Percentiles rank a stretch among this genome's conserved stretches.
Evolutionary conservation across 2,888 invertebrate species (phyloP).

Genomic region (Drosophila kuntzei): DNA sequence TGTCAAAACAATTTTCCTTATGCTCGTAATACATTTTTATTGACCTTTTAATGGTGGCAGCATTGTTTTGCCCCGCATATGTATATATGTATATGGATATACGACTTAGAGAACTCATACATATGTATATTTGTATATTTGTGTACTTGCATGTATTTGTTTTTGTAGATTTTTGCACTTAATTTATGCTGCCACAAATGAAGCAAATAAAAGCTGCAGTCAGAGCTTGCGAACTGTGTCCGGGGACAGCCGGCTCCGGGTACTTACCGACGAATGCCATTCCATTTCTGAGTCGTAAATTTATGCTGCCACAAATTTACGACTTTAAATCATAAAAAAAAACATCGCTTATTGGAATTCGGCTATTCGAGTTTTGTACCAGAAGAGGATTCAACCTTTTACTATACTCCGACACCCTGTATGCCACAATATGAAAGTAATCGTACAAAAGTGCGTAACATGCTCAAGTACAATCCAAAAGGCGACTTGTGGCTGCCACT

Average conservation of each 20-base stretch:
- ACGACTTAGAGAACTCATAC: background rate
- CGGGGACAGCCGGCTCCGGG: conserved; percentile 35
- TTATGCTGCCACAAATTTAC: conserved; percentile 72
- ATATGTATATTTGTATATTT: conserved; percentile 19
- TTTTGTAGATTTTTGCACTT: conserved; percentile 69
- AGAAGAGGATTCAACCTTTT: background rate
- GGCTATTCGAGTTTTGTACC: conserved; percentile 5
- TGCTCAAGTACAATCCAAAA: conserved; percentile 14
- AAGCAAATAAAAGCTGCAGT: conserved; percentile 68
- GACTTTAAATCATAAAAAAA: conserved; percentile 79
- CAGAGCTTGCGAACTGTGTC: conserved; percentile 19
- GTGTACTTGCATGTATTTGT: conserved; percentile 48
- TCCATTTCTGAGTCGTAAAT: conserved; percentile 76
- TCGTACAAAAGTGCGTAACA: conserved; percentile 14
- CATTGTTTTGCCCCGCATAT: conserved; percentile 45
- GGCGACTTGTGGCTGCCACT: conserved; percentile 19
- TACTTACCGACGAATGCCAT: conserved; percentile 63
- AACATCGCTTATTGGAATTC: conserved; percentile 63
- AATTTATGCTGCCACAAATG: conserved; percentile 77
- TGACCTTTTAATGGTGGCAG: conserved; percentile 59
- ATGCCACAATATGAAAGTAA: conserved; percentile 12
- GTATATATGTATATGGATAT: conserved; percentile 8
- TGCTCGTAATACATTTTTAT: conserved; percentile 71
- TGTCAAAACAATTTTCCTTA: conserved; percentile 61
- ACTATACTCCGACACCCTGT: conserved; percentile 11